Percentiles rank a stretch among this genome's conserved stretches.
Evolutionary conservation across 1,140 invertebrate genomes (phyloP).

Genomic region (Drosophila busckii): DNA sequence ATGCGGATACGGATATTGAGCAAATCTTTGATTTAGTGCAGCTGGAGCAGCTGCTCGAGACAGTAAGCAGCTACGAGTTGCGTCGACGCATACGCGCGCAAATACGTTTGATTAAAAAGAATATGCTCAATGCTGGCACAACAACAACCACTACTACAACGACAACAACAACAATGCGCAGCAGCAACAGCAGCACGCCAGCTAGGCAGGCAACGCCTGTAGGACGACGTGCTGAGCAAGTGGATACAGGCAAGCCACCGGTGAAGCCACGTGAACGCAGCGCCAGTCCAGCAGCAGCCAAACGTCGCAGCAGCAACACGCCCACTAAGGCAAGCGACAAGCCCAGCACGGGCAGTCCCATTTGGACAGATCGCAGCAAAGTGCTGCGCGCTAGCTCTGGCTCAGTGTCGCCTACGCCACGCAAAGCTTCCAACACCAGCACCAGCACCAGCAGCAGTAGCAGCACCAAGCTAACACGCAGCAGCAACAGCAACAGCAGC

Average conservation of each 20-base stretch:
- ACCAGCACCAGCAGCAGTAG: conserved; percentile 32
- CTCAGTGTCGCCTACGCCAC: conserved; percentile 5
- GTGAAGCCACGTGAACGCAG: conserved; percentile 64
- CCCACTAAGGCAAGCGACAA: conserved; percentile 32
- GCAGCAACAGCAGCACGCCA: conserved; percentile 18
- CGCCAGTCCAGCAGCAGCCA: conserved; percentile 48
- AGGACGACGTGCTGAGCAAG: conserved; percentile 29
- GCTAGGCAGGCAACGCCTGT: conserved; percentile 2
- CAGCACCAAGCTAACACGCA: conserved; percentile 34
- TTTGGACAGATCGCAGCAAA: conserved; percentile 81
- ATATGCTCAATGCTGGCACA: conserved; percentile 53
- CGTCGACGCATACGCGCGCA: conserved; percentile 86
- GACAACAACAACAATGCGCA: conserved; percentile 21
- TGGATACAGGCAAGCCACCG: conserved; percentile 56
- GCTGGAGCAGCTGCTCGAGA: conserved; percentile 86
- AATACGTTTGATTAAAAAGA: conserved; percentile 84
- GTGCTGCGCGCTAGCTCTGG: conserved; percentile 68
- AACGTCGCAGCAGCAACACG: conserved; percentile 6
- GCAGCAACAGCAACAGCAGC: conserved; percentile 27
- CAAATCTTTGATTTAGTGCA: conserved; percentile 85
- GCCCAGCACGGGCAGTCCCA: conserved; percentile 76
- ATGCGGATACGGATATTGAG: conserved; percentile 81
- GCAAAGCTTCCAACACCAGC: conserved; percentile 39
- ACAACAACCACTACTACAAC: conserved; percentile 15
- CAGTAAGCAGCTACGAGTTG: conserved; percentile 86